Conservation (phyloP, 2,113 vertebrate genomes). For the Paradisaea rubra region DNA sequence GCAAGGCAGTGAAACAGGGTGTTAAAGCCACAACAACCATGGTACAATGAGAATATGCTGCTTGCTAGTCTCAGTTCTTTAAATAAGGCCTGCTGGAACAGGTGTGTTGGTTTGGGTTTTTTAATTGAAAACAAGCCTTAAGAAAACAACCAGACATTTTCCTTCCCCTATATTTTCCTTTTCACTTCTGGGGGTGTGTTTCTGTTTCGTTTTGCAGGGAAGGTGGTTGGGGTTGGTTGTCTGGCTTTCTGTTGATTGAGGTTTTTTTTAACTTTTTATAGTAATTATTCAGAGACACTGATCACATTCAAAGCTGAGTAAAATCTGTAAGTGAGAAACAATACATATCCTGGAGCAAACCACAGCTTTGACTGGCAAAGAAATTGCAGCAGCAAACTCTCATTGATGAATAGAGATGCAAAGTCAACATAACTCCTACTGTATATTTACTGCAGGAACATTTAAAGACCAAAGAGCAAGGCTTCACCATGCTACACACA, state of each 20-base stretch:
- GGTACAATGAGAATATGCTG: rapidly evolving
- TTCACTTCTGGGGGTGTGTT: background rate
- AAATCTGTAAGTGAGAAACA: background rate
- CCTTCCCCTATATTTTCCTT: background rate
- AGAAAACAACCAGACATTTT: background rate
- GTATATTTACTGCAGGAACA: background rate
- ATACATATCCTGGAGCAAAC: background rate
- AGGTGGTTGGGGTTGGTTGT: background rate
- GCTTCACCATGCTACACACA: background rate
- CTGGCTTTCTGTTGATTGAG: background rate
- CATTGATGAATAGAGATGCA: background rate
- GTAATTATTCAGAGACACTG: background rate
- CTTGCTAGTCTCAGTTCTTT: background rate
- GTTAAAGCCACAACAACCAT: background rate
- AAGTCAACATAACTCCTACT: background rate
- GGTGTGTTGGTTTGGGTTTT: background rate
- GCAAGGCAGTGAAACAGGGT: background rate
- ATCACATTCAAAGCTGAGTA: background rate
- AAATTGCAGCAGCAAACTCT: background rate
- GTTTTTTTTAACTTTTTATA: background rate
- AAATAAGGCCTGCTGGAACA: background rate
- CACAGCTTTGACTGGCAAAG: background rate
- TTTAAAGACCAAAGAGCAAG: background rate
- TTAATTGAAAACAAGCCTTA: background rate
- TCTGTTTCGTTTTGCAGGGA: background rate